Base-by-base conservation (phyloP, 2,888 invertebrate genomes). In the Hecatera dysodea region DNA sequence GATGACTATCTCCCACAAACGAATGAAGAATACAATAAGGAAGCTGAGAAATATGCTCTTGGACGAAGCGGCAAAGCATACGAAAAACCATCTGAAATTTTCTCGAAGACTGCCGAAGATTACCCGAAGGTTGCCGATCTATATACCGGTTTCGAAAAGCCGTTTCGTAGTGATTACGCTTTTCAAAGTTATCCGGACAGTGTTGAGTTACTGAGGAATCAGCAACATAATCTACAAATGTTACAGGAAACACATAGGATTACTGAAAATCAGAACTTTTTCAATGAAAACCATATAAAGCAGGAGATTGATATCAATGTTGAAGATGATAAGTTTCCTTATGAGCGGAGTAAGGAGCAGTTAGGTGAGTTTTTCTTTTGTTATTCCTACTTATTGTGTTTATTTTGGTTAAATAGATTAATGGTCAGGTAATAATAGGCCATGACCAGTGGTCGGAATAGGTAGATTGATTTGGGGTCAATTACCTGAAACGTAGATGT, bases 11-110 rank as follows among this genome's bases (percentile, higher is more conserved):
- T 95, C 19, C 94, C 95, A 0, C 93, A 93, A 17, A 94, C 95
- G 0, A 95, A 95, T 53, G 96, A 95, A 15, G 95, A 95, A 36
- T 95, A 95, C 19, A 94, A 95, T 12, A 95, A 93, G 6, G 96
- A 94, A 74, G 96, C 95, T 0, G 95, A 95, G 33, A 94, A 92
- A 64, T 95, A 95, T 27, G 94, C 95, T 0, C 53, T 95, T 6
- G 95, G 92, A 65, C 24, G 72, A 1, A 72, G 77, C 11, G 77
- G 95, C 19, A 95, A 95, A 81, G 88, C 91, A 0, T 94, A 93
- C 61, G 93, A 94, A 0, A 93, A 94, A 67, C 82, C 85, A 0
- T 27, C 87, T 0, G 88, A 80, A 0, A 67, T 6, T 44, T 85
- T 67, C 19, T 24, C 73, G 0, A 86, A 84, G 36, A 63, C 79